Base-by-base conservation (phyloP, 2,888 invertebrate genomes). In the Harpalus rubripes region DNA sequence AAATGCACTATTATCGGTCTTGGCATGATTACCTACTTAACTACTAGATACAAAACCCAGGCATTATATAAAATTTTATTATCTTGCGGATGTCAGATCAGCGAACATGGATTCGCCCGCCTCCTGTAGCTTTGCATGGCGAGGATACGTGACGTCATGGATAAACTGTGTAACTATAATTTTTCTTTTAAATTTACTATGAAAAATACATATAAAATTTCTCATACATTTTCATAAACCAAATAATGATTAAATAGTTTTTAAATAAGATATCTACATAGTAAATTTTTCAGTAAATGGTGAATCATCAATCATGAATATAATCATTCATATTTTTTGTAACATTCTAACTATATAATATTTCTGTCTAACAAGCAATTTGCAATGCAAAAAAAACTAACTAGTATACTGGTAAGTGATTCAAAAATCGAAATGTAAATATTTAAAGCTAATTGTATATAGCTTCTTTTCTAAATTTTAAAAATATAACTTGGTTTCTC, bases 71-170 rank as follows among this genome's bases (percentile, higher is more conserved):
- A 1, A 22, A 32, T 32, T 5, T 4, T 32, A 32, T 3, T 32
- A 32, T 5, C 1, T 74, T 58, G 74, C 82, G 84, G 83, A 81
- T 76, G 81, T 85, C 84, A 85, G 86, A 85, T 85, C 82, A 84
- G 85, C 83, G 86, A 87, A 87, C 83, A 86, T 88, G 88, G 89
- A 88, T 88, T 88, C 88, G 89, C 88, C 88, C 89, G 89, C 89
- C 89, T 89, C 89, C 89, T 89, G 89, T 16, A 44, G 79, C 79
- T 84, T 58, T 78, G 85, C 85, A 80, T 85, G 79, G 80, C 80
- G 39, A 15, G 10, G 32, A 61, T 15, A 44, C 58, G 56, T 61
- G 80, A 61, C 61, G 61, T 61, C 59, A 80, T 74, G 44, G 52
- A 41, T 74, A 74, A 72, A 72, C 44, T 8, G 44, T 18, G 12